phyloP scores from a whole-genome alignment of 2,888 invertebrate genomes.

The Augochlorella aurata region DNA sequence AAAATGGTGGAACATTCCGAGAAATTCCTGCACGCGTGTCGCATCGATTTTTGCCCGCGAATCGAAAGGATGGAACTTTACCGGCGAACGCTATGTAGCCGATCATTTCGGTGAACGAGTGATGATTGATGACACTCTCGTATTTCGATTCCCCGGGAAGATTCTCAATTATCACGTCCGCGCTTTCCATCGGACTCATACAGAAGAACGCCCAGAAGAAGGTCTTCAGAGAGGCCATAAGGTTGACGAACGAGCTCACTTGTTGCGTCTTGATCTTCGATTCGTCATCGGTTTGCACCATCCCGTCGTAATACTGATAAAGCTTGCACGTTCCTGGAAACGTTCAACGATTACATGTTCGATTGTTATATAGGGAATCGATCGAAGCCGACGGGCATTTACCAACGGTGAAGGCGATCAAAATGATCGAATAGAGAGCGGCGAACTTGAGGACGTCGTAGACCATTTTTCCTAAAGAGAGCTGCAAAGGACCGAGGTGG shows the following conservation, averaged over 20 bases:
- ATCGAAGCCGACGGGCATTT: conserved; percentile 44
- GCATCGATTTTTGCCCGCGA: background rate
- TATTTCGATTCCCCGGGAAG: conserved; percentile 82
- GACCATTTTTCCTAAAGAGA: conserved; percentile 87
- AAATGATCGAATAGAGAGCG: conserved; percentile 84
- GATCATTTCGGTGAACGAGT: conserved; percentile 86
- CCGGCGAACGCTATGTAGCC: conserved; percentile 87
- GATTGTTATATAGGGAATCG: background rate
- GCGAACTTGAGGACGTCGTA: conserved; percentile 86
- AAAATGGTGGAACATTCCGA: too few relatives aligned
- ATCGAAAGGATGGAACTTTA: conserved; percentile 23
- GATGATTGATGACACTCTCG: conserved; percentile 83
- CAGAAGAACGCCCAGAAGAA: conserved; percentile 89
- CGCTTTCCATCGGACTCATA: conserved; percentile 86
- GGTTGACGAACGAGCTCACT: conserved; percentile 85
- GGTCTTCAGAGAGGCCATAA: conserved; percentile 85
- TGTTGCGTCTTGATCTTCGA: conserved; percentile 85
- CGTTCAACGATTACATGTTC: background rate
- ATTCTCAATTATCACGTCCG: conserved; percentile 87
- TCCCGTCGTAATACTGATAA: conserved; percentile 87
- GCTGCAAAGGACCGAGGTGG: conserved; percentile 86
- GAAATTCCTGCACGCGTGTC: too few relatives aligned
- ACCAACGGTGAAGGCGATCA: conserved; percentile 83
- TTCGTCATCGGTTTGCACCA: conserved; percentile 84
- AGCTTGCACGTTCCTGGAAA: conserved; percentile 83